Evolutionary conservation across 2,113 vertebrate species (phyloP).

Genomic region (Mormyrus lacerda): DNA sequence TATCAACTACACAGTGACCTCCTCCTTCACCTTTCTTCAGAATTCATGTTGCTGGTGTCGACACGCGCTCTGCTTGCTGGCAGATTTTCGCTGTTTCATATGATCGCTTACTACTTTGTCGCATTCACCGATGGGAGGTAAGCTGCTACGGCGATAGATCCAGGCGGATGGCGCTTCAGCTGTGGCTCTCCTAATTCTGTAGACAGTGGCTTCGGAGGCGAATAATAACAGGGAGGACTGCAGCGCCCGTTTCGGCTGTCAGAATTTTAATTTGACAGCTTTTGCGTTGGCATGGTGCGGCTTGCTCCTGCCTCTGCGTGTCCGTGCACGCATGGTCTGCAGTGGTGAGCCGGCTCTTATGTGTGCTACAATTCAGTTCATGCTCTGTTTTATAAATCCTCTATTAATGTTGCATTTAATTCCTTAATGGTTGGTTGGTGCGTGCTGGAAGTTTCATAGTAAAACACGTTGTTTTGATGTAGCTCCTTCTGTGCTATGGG

Average conservation of each 20-base stretch:
- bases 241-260: constrained; percentile 20
- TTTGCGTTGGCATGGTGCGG: constrained; percentile 5
- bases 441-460: background rate
- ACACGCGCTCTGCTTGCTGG: background rate
- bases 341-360: background rate
- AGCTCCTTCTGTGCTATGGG: background rate
- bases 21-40: background rate
- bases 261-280: constrained; percentile 20
- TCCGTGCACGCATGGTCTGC: background rate
- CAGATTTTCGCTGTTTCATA: background rate
- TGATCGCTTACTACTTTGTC: background rate
- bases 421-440: background rate
- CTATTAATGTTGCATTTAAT: background rate
- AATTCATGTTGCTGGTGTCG: background rate
- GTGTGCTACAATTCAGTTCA: background rate
- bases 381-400: background rate
- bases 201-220: background rate
- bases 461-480: background rate
- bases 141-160: constrained; percentile 16
- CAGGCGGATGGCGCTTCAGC: constrained; percentile 22
- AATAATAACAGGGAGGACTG: background rate
- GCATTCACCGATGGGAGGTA: background rate
- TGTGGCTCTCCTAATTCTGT: constrained; percentile 26
- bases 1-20: background rate
- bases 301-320: background rate